Base-by-base conservation (phyloP, 2,888 invertebrate genomes). In the Pollenia labialis region DNA sequence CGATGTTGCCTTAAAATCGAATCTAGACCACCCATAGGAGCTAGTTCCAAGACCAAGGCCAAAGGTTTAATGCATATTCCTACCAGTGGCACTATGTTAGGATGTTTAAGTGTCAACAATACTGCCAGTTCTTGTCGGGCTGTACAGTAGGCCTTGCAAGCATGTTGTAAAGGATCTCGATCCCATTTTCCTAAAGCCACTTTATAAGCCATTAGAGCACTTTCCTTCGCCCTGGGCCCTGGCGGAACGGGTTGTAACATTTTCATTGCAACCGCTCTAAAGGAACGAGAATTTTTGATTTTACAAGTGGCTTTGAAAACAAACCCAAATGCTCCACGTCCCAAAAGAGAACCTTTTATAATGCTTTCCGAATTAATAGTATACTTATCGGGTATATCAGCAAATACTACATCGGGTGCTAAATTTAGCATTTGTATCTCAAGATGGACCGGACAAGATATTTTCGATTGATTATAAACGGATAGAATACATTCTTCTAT, bases 251-350 rank as follows among this genome's bases (percentile, higher is more conserved):
- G 99, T 93, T 99, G 98, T 82, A 99, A 93, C 95, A 99, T 98
- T 94, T 99, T 99, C 94, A 99, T 96, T 0, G 99, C 99, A 1
- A 99, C 97, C 83, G 96, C 95, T 23, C 95, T 94, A 81, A 94
- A 94, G 2, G 94, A 93, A 74, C 95, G 94, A 1, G 94, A 94
- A 10, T 94, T 94, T 62, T 95, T 94, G 64, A 95, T 92, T 88
- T 95, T 95, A 92, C 96, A 97, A 7, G 94, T 94, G 1, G 97
- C 98, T 90, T 96, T 95, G 92, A 98, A 98, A 10, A 99, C 99
- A 90, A 99, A 98, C 3, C 99, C 99, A 94, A 99, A 99, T 0
- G 99, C 99, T 2, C 99, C 99, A n/a, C 99, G 96, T 0, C 99
- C 99, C 50, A 98, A 94, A 72, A 97, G 93, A 0, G 95, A 94